phyloP scores from a whole-genome alignment of 2,113 vertebrate species.

The Rhadina sibilatrix region DNA sequence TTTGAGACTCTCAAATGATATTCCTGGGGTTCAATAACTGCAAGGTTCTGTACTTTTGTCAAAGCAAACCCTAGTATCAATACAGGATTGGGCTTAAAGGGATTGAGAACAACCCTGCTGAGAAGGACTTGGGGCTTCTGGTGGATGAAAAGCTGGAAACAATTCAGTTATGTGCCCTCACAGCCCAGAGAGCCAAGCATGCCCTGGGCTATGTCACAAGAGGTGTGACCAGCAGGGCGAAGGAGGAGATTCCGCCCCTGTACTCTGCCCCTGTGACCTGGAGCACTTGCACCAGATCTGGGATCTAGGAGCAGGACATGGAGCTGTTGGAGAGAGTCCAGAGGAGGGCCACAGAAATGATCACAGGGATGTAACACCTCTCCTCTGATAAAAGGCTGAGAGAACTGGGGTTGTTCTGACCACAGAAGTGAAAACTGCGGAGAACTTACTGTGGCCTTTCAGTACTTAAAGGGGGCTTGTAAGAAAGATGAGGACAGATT shows the following conservation, averaged over 20 bases:
- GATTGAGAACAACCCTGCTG: background rate
- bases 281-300: fast-evolving
- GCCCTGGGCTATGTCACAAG: background rate
- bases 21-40: background rate
- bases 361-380: background rate
- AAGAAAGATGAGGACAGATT: background rate
- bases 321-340: background rate
- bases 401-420: background rate
- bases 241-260: background rate
- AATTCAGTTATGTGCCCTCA: fast-evolving
- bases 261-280: background rate
- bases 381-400: background rate
- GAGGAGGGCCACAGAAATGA: background rate
- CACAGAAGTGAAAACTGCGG: background rate
- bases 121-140: background rate
- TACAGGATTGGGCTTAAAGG: background rate
- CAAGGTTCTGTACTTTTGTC: background rate
- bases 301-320: background rate
- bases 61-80: fast-evolving
- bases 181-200: background rate
- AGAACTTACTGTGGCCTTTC: background rate
- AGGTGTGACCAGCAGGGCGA: fast-evolving
- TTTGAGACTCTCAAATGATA: background rate
- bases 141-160: background rate
- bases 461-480: background rate